A percentile compares a stretch with the other conserved stretches of the same genome.
Conservation (phyloP, 2,888 invertebrate species). For the Epinotia ramella region DNA sequence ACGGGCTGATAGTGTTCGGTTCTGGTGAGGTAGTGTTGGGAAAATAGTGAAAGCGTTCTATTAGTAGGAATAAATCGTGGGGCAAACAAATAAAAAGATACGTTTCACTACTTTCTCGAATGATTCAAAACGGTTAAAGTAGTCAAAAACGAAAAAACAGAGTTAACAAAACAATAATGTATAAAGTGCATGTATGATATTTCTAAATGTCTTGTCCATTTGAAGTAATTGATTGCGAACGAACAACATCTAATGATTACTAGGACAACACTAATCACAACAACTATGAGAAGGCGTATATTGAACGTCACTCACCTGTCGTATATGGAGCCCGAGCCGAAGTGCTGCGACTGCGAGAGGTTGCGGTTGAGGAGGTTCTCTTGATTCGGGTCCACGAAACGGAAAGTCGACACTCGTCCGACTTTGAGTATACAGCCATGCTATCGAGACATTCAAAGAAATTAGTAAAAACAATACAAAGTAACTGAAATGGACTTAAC, state of each 20-base stretch:
- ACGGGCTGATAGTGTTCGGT: slow-evolving; percentile 60
- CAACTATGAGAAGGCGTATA: slow-evolving; percentile 53
- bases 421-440: slow-evolving; percentile 94
- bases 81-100: slow-evolving; percentile 12
- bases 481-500: neutral
- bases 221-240: slow-evolving; percentile 26
- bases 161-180: slow-evolving; percentile 27
- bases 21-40: slow-evolving; percentile 55
- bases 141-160: slow-evolving; percentile 17
- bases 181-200: slow-evolving; percentile 35
- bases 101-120: slow-evolving; percentile 41
- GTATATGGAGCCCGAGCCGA: slow-evolving; percentile 91
- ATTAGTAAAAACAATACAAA: neutral
- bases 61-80: neutral
- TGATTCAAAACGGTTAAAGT: slow-evolving; percentile 18
- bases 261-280: slow-evolving; percentile 65
- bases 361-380: slow-evolving; percentile 92
- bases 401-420: slow-evolving; percentile 93
- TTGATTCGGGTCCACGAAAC: slow-evolving; percentile 93
- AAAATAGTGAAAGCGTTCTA: slow-evolving; percentile 42
- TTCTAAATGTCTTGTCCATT: slow-evolving; percentile 16
- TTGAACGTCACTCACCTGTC: slow-evolving; percentile 87
- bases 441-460: slow-evolving; percentile 67
- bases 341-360: slow-evolving; percentile 89
- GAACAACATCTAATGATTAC: slow-evolving; percentile 32